Evolutionary conservation across 2,888 invertebrate species (phyloP).

Genomic region (Drosophila neonasuta): DNA sequence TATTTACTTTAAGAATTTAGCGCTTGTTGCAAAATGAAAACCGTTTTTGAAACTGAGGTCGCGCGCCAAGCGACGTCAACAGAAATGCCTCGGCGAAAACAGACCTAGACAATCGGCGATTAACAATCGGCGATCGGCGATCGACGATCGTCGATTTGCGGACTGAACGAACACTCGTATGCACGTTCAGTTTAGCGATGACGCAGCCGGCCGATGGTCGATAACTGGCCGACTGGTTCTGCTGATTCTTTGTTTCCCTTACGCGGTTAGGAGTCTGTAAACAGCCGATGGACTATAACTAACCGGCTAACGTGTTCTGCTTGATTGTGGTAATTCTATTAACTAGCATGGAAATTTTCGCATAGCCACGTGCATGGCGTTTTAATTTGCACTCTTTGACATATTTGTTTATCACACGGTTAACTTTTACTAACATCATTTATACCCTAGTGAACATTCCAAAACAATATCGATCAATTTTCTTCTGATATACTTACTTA

Average conservation of each 20-base stretch:
- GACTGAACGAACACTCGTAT: constrained; percentile 11
- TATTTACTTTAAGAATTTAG: constrained; percentile 68
- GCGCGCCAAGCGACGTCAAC: constrained; percentile 51
- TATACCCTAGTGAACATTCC: constrained; percentile 29
- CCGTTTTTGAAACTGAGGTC: constrained; percentile 68
- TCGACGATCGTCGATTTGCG: constrained; percentile 28
- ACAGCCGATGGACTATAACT: constrained; percentile 11
- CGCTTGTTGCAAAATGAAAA: constrained; percentile 72
- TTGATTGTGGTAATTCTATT: background rate
- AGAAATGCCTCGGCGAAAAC: constrained; percentile 21
- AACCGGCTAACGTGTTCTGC: constrained; percentile 12
- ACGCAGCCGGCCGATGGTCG: constrained; percentile 24
- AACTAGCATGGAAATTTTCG: constrained; percentile 56
- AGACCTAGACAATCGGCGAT: constrained; percentile 41
- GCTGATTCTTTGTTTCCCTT: background rate
- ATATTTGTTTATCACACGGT: constrained; percentile 33
- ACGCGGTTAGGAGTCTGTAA: too few relatives aligned
- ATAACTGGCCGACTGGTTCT: constrained; percentile 16
- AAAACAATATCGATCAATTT: constrained; percentile 34
- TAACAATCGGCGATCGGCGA: constrained; percentile 24
- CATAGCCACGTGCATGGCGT: constrained; percentile 49
- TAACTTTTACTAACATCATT: constrained; percentile 51
- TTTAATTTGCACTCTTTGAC: constrained; percentile 49
- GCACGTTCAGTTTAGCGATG: constrained; percentile 35
- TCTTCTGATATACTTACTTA: constrained; percentile 4